These are phyloP conservation scores for Patella depressa DNA, from an alignment of 2,888 invertebrate genomes.

Conservation along the genomic window DNA sequence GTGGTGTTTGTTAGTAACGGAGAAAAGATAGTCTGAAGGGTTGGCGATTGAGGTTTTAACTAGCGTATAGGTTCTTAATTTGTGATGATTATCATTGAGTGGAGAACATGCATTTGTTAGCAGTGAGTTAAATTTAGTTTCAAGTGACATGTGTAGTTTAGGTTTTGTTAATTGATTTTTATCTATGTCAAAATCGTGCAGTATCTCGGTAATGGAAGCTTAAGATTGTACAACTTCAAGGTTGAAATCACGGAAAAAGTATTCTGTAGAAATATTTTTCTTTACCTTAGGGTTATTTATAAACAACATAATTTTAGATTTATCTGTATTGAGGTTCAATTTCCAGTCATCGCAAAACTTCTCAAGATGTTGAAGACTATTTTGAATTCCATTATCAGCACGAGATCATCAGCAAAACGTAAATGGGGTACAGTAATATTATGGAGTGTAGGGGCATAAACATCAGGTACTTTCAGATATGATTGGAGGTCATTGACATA, in stretches of 20 bases:
- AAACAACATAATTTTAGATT: background rate
- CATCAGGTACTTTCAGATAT: background rate
- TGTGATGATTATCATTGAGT: too few species aligned
- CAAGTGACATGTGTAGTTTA: too few species aligned
- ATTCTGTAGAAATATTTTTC: background rate
- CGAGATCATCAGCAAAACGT: background rate
- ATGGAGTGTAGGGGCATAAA: background rate
- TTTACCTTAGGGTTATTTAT: background rate
- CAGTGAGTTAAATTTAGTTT: too few species aligned
- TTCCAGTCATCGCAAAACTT: background rate
- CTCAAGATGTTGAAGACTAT: background rate
- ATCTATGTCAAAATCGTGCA: too few species aligned
- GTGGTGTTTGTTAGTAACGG: too few species aligned
- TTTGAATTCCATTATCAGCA: background rate
- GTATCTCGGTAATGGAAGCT: too few species aligned
- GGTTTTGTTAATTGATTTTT: too few species aligned
- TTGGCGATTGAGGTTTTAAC: too few species aligned
- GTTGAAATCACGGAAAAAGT: background rate
- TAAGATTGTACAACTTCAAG: background rate
- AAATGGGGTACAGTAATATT: background rate
- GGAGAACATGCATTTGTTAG: background rate
- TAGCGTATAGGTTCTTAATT: too few species aligned
- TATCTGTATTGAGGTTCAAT: background rate
- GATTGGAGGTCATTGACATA: background rate
- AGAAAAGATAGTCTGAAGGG: too few species aligned